Evolutionary conservation across 2,113 vertebrate genomes (phyloP).

Genomic region (Rostratula benghalensis): DNA sequence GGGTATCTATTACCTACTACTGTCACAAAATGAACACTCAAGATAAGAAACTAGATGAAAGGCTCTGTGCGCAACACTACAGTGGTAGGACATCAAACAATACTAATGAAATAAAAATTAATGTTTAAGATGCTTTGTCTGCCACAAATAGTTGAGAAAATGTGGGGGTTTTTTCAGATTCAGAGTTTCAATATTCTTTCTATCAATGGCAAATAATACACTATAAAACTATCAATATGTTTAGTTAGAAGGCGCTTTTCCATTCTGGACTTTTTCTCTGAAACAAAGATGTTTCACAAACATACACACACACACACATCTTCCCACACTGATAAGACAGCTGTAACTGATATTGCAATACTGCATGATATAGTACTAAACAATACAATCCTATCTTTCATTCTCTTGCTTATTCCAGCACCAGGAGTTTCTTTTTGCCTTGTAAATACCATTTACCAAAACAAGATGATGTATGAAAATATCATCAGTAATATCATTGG

Average conservation of each 20-base stretch:
- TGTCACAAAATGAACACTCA: background rate
- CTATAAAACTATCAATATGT: background rate
- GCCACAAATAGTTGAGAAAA: background rate
- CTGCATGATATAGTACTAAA: background rate
- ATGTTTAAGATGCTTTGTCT: background rate
- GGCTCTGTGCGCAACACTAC: background rate
- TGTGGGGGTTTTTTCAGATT: background rate
- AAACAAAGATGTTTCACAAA: background rate
- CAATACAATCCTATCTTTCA: background rate
- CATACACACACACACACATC: fast-evolving
- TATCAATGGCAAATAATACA: background rate
- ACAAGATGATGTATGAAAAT: background rate
- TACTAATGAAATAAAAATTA: background rate
- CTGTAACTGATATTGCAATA: background rate
- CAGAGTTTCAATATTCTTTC: background rate
- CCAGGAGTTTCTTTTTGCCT: background rate
- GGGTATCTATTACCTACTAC: background rate
- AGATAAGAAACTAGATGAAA: background rate
- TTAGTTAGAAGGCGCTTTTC: background rate
- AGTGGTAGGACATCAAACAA: background rate
- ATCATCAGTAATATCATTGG: background rate
- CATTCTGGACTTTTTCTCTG: background rate
- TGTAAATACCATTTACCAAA: background rate
- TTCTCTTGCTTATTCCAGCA: background rate
- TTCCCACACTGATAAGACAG: background rate